Base-by-base conservation (phyloP, 2,797 vertebrate species). In the Acropternis orthonyx region DNA sequence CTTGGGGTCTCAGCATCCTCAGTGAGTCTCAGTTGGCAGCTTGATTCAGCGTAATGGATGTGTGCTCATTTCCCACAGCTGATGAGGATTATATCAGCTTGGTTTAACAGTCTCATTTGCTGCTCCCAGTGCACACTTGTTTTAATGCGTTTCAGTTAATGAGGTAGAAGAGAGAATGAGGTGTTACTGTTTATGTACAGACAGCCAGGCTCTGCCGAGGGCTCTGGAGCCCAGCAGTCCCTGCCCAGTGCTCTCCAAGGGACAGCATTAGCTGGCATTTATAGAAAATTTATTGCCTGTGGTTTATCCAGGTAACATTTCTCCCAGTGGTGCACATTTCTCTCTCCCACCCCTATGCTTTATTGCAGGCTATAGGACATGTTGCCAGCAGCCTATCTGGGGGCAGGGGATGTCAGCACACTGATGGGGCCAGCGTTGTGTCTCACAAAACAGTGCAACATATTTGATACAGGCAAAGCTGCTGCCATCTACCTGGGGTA, bases 111-210 rank as follows among this genome's bases (percentile, higher is more conserved):
- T 96, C 97, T 98, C 97, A 96, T 97, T 98, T 98, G 97, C 98
- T 97, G 96, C 96, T 98, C 98, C 98, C 97, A 97, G 81, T 85
- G 97, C 98, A 97, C 96, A 88, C 97, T 97, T 97, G 97, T 98
- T 98, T 97, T 98, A 98, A 98, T 98, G 97, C 93, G 95, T 98
- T 98, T 97, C 97, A 92, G 98, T 98, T 98, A 98, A 98, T 98
- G 98, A 98, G 97, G 96, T 98, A 97, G 97, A 97, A 97, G 97
- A 96, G 97, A 97, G 97, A 96, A 97, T 93, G 97, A 97, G 97
- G 97, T 97, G 97, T 97, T 96, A 96, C 94, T 97, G 96, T 97
- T 97, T 96, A 96, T 95, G 95, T 93, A 95, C 96, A 97, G 97
- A 89, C 96, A 94, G 91, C 26, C 17, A 93, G 97, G 94, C 76